phyloP scores from a whole-genome alignment of 2,797 vertebrate genomes.

The Nothura maculosa region DNA sequence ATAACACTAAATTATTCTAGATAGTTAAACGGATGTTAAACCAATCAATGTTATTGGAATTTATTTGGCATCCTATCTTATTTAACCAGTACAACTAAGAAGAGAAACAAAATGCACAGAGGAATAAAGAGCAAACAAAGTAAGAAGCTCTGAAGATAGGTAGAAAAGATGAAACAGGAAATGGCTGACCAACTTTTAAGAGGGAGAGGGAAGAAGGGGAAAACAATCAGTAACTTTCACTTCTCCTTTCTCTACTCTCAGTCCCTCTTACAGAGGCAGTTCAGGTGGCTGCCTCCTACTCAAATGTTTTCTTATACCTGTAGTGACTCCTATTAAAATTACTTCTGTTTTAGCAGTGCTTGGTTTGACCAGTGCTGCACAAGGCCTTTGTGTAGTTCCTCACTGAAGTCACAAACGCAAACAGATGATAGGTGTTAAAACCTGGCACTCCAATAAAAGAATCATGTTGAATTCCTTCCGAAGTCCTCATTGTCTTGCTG shows the following conservation, averaged over 20 bases:
- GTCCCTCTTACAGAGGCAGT: not conserved
- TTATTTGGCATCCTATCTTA: conserved; percentile 72
- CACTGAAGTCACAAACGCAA: not conserved
- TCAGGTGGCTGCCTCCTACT: not conserved
- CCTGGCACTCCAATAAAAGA: conserved; percentile 5
- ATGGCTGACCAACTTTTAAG: not conserved
- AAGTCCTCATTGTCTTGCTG: conserved; percentile 44
- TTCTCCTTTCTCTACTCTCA: not conserved
- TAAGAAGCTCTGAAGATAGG: not conserved
- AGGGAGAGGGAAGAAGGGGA: not conserved
- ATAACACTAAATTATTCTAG: conserved; percentile 79
- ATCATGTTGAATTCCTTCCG: conserved; percentile 39
- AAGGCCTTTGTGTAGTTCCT: not conserved
- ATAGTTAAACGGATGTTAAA: conserved; percentile 76
- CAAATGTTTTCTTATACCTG: not conserved
- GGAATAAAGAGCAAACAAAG: not conserved
- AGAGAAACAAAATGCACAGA: conserved; percentile 61
- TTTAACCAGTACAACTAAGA: conserved; percentile 70
- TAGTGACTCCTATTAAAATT: not conserved
- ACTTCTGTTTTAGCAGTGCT: not conserved
- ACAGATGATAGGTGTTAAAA: conserved; percentile 28
- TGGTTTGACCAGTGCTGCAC: not conserved
- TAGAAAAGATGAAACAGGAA: not conserved
- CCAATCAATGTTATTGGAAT: conserved; percentile 78
- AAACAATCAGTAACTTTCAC: not conserved